These are phyloP conservation scores for Hormaphis cornu DNA, from an alignment of 1,140 invertebrate genomes.

Conservation along the genomic window DNA sequence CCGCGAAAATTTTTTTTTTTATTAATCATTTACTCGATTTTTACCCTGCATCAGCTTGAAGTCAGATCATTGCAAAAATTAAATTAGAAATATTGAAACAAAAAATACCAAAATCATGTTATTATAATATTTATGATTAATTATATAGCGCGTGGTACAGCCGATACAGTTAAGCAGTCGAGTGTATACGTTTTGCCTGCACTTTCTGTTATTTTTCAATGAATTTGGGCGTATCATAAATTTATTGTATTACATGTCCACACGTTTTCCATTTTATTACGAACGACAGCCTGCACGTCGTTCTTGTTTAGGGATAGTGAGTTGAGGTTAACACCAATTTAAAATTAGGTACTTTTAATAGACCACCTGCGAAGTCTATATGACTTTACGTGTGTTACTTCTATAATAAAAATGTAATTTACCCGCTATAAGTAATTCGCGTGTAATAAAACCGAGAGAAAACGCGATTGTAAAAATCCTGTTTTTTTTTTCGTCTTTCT, in stretches of 20 bases:
- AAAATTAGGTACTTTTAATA: conserved; percentile 5
- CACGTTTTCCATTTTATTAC: background rate
- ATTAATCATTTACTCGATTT: too few species aligned
- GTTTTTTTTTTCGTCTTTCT: background rate
- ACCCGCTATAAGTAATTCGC: conserved; percentile 4
- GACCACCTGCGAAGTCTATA: conserved; percentile 22
- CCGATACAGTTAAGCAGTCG: too few species aligned
- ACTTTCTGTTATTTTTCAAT: too few species aligned
- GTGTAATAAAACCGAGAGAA: conserved; percentile 16
- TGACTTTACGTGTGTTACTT: conserved; percentile 16
- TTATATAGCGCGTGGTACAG: too few species aligned
- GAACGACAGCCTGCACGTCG: background rate
- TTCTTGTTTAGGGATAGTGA: background rate
- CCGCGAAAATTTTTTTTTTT: too few species aligned
- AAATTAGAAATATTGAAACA: too few species aligned
- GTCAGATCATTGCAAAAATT: too few species aligned
- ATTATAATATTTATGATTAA: too few species aligned
- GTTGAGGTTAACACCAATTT: background rate
- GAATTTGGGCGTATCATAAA: too few species aligned
- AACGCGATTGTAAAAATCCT: conserved; percentile 17
- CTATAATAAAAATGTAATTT: conserved; percentile 21
- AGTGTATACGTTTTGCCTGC: too few species aligned
- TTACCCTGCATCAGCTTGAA: too few species aligned
- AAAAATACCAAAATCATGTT: too few species aligned
- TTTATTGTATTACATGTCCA: background rate